A percentile compares a stretch with the other conserved stretches of the same genome.
Evolutionary conservation across 2,113 vertebrate species (phyloP).

Genomic region (Conger conger): DNA sequence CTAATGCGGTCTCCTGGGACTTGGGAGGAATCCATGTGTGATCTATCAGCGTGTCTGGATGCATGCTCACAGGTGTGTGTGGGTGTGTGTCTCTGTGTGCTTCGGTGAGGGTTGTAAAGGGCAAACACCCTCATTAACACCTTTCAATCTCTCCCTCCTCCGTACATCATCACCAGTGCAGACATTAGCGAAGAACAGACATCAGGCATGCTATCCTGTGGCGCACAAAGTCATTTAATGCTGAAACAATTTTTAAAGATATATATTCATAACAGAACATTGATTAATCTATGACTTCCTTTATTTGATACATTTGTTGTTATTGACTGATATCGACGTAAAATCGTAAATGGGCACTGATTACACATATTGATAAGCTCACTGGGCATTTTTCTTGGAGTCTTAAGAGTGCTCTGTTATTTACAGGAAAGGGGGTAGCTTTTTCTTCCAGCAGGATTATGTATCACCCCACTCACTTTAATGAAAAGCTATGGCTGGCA

Average conservation of each 20-base stretch:
- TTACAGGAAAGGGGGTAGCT: background rate
- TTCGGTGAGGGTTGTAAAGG: slow-evolving; percentile 29
- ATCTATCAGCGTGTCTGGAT: background rate
- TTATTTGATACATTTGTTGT: too few relatives aligned
- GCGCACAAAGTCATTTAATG: background rate
- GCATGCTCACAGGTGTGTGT: slow-evolving; percentile 24
- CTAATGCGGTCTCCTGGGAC: background rate
- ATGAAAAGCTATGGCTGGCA: background rate
- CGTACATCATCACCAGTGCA: slow-evolving; percentile 31
- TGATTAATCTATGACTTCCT: background rate
- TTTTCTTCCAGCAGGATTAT: background rate
- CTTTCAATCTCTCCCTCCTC: slow-evolving; percentile 9
- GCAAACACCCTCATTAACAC: slow-evolving; percentile 33
- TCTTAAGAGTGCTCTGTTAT: background rate
- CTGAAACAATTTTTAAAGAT: background rate
- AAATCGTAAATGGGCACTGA: background rate
- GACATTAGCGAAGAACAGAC: slow-evolving; percentile 8
- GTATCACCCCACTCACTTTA: background rate
- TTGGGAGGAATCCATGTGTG: background rate
- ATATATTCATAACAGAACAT: background rate
- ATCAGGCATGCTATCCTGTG: background rate
- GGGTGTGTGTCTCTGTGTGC: slow-evolving; percentile 43
- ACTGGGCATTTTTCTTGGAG: background rate
- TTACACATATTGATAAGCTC: background rate
- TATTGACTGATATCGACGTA: background rate